Percentiles rank a stretch among this genome's conserved stretches.
Evolutionary conservation across 2,113 vertebrate genomes (phyloP).

Genomic region (Myrmecophaga tridactyla): DNA sequence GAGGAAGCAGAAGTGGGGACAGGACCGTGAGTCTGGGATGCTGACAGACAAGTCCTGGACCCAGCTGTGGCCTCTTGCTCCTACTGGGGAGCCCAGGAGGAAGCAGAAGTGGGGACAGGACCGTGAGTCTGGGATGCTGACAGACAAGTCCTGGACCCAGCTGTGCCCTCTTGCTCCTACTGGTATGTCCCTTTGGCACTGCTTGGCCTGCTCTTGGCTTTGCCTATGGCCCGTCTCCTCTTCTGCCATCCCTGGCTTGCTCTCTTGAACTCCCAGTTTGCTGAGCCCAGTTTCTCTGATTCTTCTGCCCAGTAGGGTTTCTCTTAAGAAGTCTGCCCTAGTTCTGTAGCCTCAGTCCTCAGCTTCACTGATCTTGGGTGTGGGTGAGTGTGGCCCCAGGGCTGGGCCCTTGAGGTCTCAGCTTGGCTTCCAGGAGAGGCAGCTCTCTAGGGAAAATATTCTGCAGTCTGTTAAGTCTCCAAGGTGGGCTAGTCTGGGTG

Average conservation of each 20-base stretch:
- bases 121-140: neutral
- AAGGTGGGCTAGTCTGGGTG: neutral
- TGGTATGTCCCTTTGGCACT: neutral
- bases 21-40: neutral
- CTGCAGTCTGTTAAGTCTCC: neutral
- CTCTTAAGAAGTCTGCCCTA: neutral
- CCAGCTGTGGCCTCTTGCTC: neutral
- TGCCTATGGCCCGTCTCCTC: neutral
- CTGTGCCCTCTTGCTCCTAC: neutral
- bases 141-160: neutral
- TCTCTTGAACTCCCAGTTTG: neutral
- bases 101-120: neutral
- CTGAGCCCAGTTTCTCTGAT: neutral
- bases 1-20: neutral
- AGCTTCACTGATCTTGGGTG: neutral
- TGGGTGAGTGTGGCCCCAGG: neutral
- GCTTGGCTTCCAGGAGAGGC: neutral
- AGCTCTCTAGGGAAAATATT: neutral
- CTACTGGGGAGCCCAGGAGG: neutral
- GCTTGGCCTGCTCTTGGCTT: fast-evolving
- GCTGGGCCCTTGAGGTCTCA: neutral
- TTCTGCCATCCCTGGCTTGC: neutral
- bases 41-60: neutral
- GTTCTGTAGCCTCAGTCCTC: neutral
- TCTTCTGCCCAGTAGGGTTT: neutral